A percentile compares a stretch with the other conserved stretches of the same genome.
These are phyloP conservation scores for Cephus rjabovi DNA, from an alignment of 2,888 invertebrate species.

Conservation along the genomic window DNA sequence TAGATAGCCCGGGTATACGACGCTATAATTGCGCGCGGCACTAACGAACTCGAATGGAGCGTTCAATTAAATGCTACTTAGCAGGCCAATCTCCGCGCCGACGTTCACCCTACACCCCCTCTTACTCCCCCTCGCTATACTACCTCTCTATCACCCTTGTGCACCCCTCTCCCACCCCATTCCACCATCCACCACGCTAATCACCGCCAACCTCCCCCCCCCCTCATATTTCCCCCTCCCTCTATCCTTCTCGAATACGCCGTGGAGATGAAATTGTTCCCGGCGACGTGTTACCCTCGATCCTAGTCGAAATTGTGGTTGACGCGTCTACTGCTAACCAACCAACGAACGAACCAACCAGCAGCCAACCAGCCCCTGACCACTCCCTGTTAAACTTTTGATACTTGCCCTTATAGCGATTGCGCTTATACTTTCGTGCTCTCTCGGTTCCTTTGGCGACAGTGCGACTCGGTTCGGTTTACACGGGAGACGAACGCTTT, in stretches of 20 bases:
- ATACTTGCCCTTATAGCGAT: background rate
- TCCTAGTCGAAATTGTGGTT: conserved; percentile 20
- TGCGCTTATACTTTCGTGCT: no score
- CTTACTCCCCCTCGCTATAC: background rate
- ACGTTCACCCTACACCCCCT: conserved; percentile 13
- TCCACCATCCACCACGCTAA: conserved; percentile 39
- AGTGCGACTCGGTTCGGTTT: background rate
- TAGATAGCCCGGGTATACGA: conserved; percentile 41
- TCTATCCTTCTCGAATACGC: conserved; percentile 24
- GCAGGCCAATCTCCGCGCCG: conserved; percentile 32
- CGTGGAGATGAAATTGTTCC: conserved; percentile 45
- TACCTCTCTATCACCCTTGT: conserved; percentile 1
- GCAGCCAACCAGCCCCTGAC: background rate
- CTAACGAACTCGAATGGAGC: conserved; percentile 59
- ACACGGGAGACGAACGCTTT: background rate
- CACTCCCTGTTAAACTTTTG: background rate
- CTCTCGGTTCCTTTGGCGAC: background rate
- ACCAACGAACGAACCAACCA: background rate
- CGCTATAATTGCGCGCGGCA: conserved; percentile 46
- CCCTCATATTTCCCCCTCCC: background rate
- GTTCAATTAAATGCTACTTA: conserved; percentile 62
- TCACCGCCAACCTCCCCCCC: conserved; percentile 30
- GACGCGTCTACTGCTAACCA: background rate
- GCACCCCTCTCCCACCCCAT: conserved; percentile 18
- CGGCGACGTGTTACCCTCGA: conserved; percentile 26